Evolutionary conservation across 1,140 invertebrate species (phyloP), one percentile per base, ranked within the genome.

Genomic region (Aphaenogaster floridana): DNA sequence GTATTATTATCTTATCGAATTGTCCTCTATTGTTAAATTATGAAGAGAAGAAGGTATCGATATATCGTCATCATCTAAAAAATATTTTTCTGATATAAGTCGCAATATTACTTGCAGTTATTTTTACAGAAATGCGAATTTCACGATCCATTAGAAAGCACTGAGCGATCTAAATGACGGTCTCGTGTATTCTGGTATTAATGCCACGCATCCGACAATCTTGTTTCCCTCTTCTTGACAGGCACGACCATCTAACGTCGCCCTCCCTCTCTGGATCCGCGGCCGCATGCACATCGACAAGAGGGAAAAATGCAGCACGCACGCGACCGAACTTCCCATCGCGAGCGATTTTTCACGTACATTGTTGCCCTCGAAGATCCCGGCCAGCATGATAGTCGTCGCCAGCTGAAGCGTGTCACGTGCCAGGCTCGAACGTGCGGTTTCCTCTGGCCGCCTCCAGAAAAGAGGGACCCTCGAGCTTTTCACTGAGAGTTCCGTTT

Each of bases 351-450:
- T 61, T 15, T 90, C 89, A 94, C 93, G 52, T 93, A 94, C 93
- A 94, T 94, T 89, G 79, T 91, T 91, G 86, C 89, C 84, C 64
- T 85, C 91, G 91, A 89, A 91, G 88, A 93, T 91, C 88, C 90
- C 92, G 91, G 85, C 66, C 79, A 88, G 86, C 92, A 93, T 93
- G 89, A 89, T 93, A 89, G 76, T 88, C 68, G 91, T 87, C 80
- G 83, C 79, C 76, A 87, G 68, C 52, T 90, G 77, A 77, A 76
- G 59, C 76, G 78, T 89, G 86, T 93, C 90, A 92, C 91, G 90
- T 91, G 89, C 52, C 85, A 68, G 66, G 48, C 69, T 61, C 88
- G 57, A 86, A 72, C 52, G 17, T 74, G 61, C 42, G 54, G 66
- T 48, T 86, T 61, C 39, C 36, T 59, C 36, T 34, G 61, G 39